These are phyloP conservation scores for Drosophila miranda DNA, from an alignment of 1,140 invertebrate genomes.

Conservation along the genomic window DNA sequence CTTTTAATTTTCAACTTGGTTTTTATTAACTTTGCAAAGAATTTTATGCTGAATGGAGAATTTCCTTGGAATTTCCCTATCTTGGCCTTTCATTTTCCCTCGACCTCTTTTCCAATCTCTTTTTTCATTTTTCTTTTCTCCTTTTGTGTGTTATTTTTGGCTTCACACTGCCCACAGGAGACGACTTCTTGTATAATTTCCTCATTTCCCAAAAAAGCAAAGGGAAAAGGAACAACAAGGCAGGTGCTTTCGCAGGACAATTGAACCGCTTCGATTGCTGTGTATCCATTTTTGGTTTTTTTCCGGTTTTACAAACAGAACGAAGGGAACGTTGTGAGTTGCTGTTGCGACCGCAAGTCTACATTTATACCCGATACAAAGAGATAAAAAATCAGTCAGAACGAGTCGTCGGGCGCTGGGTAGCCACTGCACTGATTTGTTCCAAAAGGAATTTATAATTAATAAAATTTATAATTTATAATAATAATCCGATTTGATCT, in stretches of 20 bases:
- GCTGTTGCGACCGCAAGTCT: no score
- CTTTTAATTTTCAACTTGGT: constrained; percentile 43
- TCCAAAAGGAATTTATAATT: no score
- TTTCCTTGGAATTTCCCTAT: constrained; percentile 53
- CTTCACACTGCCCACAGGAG: constrained; percentile 20
- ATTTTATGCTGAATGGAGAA: constrained; percentile 64
- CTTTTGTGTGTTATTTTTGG: constrained; percentile 51
- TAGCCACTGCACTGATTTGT: no score
- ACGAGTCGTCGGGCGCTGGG: no score
- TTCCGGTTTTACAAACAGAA: constrained; percentile 19
- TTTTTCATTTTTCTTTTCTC: constrained; percentile 8
- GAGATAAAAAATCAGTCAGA: no score
- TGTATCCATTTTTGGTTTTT: constrained; percentile 44
- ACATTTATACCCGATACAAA: no score
- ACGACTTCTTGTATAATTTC: constrained; percentile 39
- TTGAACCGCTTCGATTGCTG: constrained; percentile 71
- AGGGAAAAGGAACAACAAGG: constrained; percentile 17
- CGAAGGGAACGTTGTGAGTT: no score
- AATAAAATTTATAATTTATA: no score
- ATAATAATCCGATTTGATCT: no score
- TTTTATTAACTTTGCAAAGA: constrained; percentile 60
- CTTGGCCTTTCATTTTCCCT: neutral
- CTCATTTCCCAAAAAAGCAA: constrained; percentile 9
- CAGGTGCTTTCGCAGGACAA: constrained; percentile 58
- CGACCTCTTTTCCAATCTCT: neutral